Evolutionary conservation across 2,113 vertebrate genomes (phyloP), one percentile per base, ranked within the genome.

Genomic region (Oostethus manadensis): DNA sequence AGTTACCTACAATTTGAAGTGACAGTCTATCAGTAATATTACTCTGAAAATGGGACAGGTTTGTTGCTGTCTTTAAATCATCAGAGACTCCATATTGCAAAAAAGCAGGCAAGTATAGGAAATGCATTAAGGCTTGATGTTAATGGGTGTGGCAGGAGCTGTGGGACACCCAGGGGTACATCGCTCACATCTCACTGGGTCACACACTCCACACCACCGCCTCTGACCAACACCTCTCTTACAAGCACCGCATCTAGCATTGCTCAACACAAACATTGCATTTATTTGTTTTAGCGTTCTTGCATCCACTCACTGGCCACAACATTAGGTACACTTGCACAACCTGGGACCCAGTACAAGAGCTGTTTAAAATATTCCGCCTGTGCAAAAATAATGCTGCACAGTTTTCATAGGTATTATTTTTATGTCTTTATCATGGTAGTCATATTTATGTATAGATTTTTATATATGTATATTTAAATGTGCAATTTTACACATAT

Each of bases 41-140:
- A 75, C 65, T 80, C 74, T 85, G 87, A 80, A 89, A 91, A 91
- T 91, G 81, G 88, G 90, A 91, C 90, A 91, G 89, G 87, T 91
- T 91, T 91, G 90, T 91, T 91, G 89, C 88, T 80, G 83, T 86
- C 87, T 87, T 74, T 91, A 91, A 91, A 91, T 91, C 89, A 91
- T 65, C 33, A 65, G 82, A 69, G 85, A 85, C 82, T 77, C 77
- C 72, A 74, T 84, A 77, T 61, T 80, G 79, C 76, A 68, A 79
- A 71, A 76, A 80, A 76, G 76, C 75, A 80, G 72, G 77, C 84
- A 88, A 84, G 84, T 89, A 82, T 82, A 77, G 76, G 79, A 84
- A 87, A 84, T 76, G 79, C 86, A 87, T 88, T 87, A 88, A 77
- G 72, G 72, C 71, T 62, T 60, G 76, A 80, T 83, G 78, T 83